Base-by-base conservation (phyloP, 2,888 invertebrate species). In the Tetranychus piercei region DNA sequence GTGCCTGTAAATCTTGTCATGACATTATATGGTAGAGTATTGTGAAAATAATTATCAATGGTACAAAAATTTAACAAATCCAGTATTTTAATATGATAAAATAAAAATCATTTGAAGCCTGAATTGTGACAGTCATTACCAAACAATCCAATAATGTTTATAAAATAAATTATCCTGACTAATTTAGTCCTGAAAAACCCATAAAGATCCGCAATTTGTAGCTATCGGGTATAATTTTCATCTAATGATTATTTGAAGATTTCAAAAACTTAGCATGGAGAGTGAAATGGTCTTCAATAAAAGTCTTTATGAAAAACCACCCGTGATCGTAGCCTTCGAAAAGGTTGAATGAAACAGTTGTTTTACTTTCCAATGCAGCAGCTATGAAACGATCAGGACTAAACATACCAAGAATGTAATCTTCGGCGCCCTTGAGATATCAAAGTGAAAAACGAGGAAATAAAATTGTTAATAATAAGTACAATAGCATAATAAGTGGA, bases 251-350 rank as follows among this genome's bases (percentile, higher is more conserved):
- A 71, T 4, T 45, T 73, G 44, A 73, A n/a, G 18, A 9, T 15
- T 55, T 64, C n/a, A 73, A 34, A 64, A 73, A 45, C n/a, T 73
- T 73, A 15, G 73, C 8, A 18, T 99, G 97, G 83, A 93, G 92
- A 75, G 87, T 87, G 76, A 99, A 87, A 81, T 99, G 97, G 81
- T 97, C 94, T 69, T 88, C 90, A 74, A 99, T 88, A 82, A 92
- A 97, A 0, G 92, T 87, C 0, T 94, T 86, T 78, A 99, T 90
- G 81, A 92, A 95, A 81, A 88, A 96, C 81, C 96, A 97, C 72
- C 92, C 89, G 83, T 99, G 99, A 82, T 97, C 94, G 81, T 96
- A 99, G 20, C 90, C 93, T 78, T 78, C 76, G 65, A 77, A 77
- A 74, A 74, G 74, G 65, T 76, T 72, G 34, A 76, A 76, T 44